Percentiles rank a stretch among this genome's conserved stretches.
Evolutionary conservation across 2,888 invertebrate genomes (phyloP).

Genomic region (Arctia plantaginis): DNA sequence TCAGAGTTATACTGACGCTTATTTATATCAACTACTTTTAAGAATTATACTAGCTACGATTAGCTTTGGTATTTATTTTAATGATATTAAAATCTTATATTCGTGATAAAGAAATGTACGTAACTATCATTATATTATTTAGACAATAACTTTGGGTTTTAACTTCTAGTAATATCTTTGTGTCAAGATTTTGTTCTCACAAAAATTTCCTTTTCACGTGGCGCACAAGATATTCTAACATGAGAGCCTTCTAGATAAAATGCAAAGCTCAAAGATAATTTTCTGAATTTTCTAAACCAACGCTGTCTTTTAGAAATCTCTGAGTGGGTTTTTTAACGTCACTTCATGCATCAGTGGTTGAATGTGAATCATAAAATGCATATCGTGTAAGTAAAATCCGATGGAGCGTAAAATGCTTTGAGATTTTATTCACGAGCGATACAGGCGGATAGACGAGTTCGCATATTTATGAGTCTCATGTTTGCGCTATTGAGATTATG

Average conservation of each 20-base stretch:
- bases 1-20: too few species aligned
- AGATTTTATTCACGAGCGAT: constrained; percentile 62
- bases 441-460: constrained; percentile 43
- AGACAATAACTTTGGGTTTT: too few species aligned
- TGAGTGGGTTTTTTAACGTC: constrained; percentile 30
- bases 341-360: constrained; percentile 27
- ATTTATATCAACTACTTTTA: too few species aligned
- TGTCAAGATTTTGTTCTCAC: constrained; percentile 33
- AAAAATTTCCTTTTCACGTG: constrained; percentile 38
- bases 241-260: constrained; percentile 32
- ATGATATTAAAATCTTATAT: too few species aligned
- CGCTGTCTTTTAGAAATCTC: constrained; percentile 17
- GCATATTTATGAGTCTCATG: constrained; percentile 62
- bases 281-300: constrained; percentile 26
- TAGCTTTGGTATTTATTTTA: too few species aligned
- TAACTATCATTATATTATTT: too few species aligned
- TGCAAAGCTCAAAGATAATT: constrained; percentile 22
- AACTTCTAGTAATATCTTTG: constrained; percentile 14
- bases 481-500: constrained; percentile 53
- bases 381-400: constrained; percentile 66
- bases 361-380: constrained; percentile 61
- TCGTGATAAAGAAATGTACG: too few species aligned
- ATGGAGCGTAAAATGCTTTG: constrained; percentile 65
- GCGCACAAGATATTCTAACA: constrained; percentile 35
- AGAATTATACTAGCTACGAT: too few species aligned